Conservation (phyloP, 2,113 vertebrate species). For the Microtus richardsoni region DNA sequence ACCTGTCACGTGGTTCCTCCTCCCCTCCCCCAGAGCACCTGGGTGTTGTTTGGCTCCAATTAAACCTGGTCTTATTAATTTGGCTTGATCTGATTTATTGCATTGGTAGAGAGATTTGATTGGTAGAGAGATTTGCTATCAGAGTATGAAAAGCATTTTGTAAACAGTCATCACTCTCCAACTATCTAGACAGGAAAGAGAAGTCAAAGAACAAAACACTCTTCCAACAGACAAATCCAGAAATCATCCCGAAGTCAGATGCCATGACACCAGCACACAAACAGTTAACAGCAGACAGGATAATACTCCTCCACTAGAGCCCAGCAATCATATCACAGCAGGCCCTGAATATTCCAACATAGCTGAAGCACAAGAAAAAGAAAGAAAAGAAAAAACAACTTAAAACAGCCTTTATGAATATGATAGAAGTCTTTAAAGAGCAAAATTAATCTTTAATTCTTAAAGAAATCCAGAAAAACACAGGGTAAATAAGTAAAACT, state of each 20-base stretch:
- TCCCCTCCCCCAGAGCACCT: too few species aligned
- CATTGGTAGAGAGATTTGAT: too few species aligned
- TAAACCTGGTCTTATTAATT: too few species aligned
- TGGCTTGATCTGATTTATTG: too few species aligned
- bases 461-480: background rate
- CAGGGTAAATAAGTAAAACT: background rate
- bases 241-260: background rate
- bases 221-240: background rate
- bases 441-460: background rate
- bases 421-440: background rate
- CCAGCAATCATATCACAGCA: background rate
- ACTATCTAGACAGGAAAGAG: background rate
- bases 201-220: background rate
- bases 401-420: background rate
- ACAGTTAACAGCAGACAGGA: background rate
- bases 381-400: background rate
- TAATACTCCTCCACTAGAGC: background rate
- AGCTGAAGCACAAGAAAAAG: background rate
- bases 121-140: too few species aligned
- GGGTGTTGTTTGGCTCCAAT: too few species aligned
- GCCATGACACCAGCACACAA: background rate
- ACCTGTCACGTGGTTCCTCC: too few species aligned
- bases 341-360: background rate
- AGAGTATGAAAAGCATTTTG: too few species aligned
- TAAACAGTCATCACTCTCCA: background rate